phyloP scores from a whole-genome alignment of 2,888 invertebrate genomes.

The Lysandra bellargus region DNA sequence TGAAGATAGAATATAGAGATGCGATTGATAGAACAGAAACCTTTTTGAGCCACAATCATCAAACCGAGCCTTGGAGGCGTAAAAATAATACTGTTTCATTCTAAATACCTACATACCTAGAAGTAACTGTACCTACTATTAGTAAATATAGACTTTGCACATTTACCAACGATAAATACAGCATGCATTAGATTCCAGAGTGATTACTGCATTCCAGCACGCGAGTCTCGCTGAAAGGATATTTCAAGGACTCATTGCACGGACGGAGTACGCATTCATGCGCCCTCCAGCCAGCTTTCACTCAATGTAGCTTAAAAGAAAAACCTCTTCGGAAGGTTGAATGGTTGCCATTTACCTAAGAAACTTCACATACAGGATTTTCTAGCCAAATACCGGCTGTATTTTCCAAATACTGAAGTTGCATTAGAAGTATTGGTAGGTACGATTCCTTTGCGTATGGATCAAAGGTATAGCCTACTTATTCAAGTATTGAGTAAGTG shows the following conservation, averaged over 20 bases:
- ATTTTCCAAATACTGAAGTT: neutral
- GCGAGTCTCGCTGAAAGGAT: constrained; percentile 13
- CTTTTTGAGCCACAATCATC: no score
- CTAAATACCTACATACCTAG: no score
- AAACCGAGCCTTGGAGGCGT: no score
- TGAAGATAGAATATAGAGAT: no score
- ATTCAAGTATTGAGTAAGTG: no score
- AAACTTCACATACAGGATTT: neutral
- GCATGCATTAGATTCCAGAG: neutral
- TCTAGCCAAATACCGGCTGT: neutral
- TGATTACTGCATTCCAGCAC: constrained; percentile 2
- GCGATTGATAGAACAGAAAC: no score
- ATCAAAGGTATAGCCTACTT: neutral
- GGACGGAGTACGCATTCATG: constrained; percentile 17
- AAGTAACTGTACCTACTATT: no score
- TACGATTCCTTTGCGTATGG: neutral
- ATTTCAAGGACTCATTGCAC: constrained; percentile 16
- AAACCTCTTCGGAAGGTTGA: neutral
- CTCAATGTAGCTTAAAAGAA: constrained; percentile 7
- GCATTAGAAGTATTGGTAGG: neutral
- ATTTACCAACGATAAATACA: neutral
- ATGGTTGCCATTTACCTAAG: constrained; percentile 19
- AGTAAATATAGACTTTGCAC: neutral
- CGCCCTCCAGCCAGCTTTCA: neutral
- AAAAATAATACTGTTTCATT: no score